Evolutionary conservation across 1,140 invertebrate genomes (phyloP).

Genomic region (Glossosoma conforme): DNA sequence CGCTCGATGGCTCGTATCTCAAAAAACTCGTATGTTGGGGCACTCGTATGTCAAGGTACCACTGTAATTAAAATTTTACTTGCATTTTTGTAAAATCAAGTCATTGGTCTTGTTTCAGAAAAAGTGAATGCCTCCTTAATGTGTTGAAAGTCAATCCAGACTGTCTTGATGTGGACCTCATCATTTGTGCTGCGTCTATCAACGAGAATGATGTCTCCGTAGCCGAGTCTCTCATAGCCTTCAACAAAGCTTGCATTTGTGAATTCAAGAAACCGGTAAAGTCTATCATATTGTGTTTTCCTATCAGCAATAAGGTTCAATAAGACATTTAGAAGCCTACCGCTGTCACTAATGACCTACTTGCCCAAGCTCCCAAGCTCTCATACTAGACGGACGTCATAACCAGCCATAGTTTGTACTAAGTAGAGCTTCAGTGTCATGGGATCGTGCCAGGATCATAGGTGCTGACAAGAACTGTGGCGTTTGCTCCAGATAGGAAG

Average conservation of each 20-base stretch:
- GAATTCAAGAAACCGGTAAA: slow-evolving; percentile 9
- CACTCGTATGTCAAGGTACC: slow-evolving; percentile 36
- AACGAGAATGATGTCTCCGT: neutral
- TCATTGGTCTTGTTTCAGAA: neutral
- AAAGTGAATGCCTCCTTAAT: slow-evolving; percentile 1
- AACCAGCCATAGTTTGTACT: too few relatives aligned
- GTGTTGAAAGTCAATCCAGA: neutral
- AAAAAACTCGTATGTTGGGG: slow-evolving; percentile 2
- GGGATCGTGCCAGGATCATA: too few relatives aligned
- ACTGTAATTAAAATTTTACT: slow-evolving; percentile 20
- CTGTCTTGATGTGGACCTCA: slow-evolving; percentile 6
- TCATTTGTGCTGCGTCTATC: neutral
- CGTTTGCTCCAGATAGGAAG: too few relatives aligned
- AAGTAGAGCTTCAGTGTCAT: too few relatives aligned
- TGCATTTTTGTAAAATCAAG: too few relatives aligned
- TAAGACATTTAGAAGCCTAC: too few relatives aligned
- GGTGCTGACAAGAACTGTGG: too few relatives aligned
- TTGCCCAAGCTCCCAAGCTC: too few relatives aligned
- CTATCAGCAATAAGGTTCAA: slow-evolving; percentile 2
- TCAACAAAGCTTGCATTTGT: slow-evolving; percentile 5
- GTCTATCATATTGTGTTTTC: neutral
- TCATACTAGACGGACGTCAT: too few relatives aligned
- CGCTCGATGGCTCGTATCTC: neutral
- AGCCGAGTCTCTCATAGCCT: slow-evolving; percentile 4
- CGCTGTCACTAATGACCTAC: too few relatives aligned